Evolutionary conservation across 1,140 invertebrate genomes (phyloP).

Genomic region (Drosophila rufa): DNA sequence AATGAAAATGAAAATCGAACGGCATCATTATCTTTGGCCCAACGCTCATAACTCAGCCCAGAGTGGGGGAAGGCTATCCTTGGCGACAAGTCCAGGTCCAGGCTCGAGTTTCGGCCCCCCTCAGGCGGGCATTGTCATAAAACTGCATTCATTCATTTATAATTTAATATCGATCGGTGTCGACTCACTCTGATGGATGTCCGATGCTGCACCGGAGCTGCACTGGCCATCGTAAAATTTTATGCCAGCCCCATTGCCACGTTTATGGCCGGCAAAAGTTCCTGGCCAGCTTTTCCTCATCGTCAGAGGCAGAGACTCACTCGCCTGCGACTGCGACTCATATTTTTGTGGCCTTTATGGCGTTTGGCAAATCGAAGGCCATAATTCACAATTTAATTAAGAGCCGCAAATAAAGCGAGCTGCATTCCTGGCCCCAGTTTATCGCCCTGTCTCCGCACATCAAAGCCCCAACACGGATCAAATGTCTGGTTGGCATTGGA

Average conservation of each 20-base stretch:
- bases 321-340: slow-evolving; percentile 42
- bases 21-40: slow-evolving; percentile 70
- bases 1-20: slow-evolving; percentile 49
- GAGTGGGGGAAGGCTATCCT: slow-evolving; percentile 6
- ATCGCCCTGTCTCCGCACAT: slow-evolving; percentile 32
- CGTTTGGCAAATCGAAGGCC: slow-evolving; percentile 76
- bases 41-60: slow-evolving; percentile 68
- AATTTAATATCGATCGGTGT: slow-evolving; percentile 82
- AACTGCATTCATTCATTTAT: slow-evolving; percentile 84
- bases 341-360: slow-evolving; percentile 80
- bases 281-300: slow-evolving; percentile 39
- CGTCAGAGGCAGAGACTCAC: not conserved
- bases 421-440: slow-evolving; percentile 54
- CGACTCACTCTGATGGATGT: slow-evolving; percentile 63
- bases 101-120: slow-evolving; percentile 16
- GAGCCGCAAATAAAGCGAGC: slow-evolving; percentile 67
- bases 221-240: slow-evolving; percentile 67
- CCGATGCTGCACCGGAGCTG: slow-evolving; percentile 25
- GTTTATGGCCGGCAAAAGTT: slow-evolving; percentile 63
- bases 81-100: slow-evolving; percentile 51
- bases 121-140: slow-evolving; percentile 59
- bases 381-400: slow-evolving; percentile 85
- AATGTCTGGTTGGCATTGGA: slow-evolving; percentile 3
- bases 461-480: slow-evolving; percentile 30
- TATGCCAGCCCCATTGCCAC: slow-evolving; percentile 65